phyloP scores from a whole-genome alignment of 2,797 vertebrate genomes.

The Denticeps clupeoides region DNA sequence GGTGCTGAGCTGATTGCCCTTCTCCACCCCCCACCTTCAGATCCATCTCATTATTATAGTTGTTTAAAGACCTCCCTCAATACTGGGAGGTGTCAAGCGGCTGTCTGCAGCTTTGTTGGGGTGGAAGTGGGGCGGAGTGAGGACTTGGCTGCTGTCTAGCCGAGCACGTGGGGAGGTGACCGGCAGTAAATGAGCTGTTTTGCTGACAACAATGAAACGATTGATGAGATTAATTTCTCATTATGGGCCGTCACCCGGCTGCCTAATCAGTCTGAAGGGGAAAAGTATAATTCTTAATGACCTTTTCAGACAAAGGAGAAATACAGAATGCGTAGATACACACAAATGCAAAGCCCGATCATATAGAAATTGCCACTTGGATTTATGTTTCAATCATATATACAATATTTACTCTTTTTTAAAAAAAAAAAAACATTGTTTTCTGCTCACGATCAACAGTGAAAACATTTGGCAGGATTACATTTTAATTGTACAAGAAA shows the following conservation, averaged over 20 bases:
- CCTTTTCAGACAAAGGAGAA: neutral
- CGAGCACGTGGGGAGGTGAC: constrained; percentile 70
- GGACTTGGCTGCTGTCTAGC: constrained; percentile 20
- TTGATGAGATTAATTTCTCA: constrained; percentile 77
- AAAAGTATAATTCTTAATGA: neutral
- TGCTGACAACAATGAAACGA: constrained; percentile 64
- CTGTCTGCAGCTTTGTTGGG: constrained; percentile 15
- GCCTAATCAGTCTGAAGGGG: constrained; percentile 51
- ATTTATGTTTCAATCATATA: too few species aligned
- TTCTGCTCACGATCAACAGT: too few species aligned
- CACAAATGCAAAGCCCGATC: too few species aligned
- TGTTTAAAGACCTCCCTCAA: neutral
- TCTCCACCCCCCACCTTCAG: neutral
- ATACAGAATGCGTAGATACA: too few species aligned
- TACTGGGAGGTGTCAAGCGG: constrained; percentile 4
- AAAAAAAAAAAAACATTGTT: too few species aligned
- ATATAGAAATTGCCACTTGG: too few species aligned
- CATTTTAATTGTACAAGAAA: too few species aligned
- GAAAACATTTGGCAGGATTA: too few species aligned
- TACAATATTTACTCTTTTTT: too few species aligned
- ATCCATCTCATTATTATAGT: neutral
- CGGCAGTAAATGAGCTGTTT: constrained; percentile 69
- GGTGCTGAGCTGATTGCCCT: neutral
- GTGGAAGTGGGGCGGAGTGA: too few species aligned
- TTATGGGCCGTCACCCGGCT: constrained; percentile 51